phyloP scores from a whole-genome alignment of 2,888 invertebrate species.

The Idaea dimidiata region DNA sequence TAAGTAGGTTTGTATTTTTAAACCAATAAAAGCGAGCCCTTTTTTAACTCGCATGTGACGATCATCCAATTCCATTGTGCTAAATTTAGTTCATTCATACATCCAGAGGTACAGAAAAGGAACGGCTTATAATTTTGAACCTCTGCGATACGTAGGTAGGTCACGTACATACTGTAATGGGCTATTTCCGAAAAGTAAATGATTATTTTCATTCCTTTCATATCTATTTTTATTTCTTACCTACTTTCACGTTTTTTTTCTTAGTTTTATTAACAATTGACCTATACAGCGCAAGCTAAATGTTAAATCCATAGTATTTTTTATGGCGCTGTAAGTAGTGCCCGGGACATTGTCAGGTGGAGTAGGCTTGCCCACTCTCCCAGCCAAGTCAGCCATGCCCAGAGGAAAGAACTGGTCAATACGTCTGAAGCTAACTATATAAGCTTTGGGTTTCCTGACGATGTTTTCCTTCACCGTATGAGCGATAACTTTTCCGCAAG shows the following conservation, averaged over 20 bases:
- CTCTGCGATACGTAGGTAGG: not conserved
- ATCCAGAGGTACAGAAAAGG: not conserved
- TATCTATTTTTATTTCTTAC: not conserved
- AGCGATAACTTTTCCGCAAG: too few species aligned
- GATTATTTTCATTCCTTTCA: not conserved
- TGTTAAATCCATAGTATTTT: too few species aligned
- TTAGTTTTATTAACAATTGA: too few species aligned
- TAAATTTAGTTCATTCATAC: not conserved
- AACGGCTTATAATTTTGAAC: not conserved
- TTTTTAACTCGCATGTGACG: not conserved
- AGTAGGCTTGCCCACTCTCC: too few species aligned
- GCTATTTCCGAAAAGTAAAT: not conserved
- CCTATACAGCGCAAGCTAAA: too few species aligned
- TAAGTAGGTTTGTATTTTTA: not conserved
- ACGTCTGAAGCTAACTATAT: too few species aligned
- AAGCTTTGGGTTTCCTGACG: too few species aligned
- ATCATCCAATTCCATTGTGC: not conserved
- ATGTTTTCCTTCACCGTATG: too few species aligned
- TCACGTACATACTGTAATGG: not conserved
- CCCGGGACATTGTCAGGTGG: too few species aligned
- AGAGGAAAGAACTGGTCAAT: too few species aligned
- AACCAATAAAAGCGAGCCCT: not conserved
- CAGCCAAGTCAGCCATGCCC: too few species aligned
- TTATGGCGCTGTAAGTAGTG: too few species aligned
- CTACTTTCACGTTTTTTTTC: not conserved